Base-by-base conservation (phyloP, 2,113 vertebrate species). In the Pungitius pungitius region DNA sequence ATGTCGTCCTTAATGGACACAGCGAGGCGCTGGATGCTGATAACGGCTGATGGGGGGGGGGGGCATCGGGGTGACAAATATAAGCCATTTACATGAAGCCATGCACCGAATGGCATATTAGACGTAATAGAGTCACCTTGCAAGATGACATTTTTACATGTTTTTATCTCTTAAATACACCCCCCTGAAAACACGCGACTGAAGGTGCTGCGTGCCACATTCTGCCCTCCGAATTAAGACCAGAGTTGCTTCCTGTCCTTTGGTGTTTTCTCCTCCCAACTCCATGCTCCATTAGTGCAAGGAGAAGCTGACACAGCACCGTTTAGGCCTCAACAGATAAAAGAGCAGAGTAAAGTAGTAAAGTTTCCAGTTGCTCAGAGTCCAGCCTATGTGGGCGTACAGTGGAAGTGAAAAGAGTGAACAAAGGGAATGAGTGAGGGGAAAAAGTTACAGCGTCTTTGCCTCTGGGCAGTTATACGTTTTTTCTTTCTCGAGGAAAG, bases 311-410 rank as follows among this genome's bases (percentile, higher is more conserved):
- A 72, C 30, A 6, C 52, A 68, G 51, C 63, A 45, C 37, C 55
- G 6, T 7, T 17, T 20, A 35, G 18, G 13, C 1, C 65, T n/a
- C 18, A n/a, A 58, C 1, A 57, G 54, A 17, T 35, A 12, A 1
- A 47, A 15, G 1, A 39, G 11, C 7, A 11, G 20, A 20, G 33
- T 26, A n/a, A 30, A n/a, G 64, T 5, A 40, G 26, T 45, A 17
- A 75, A 69, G 40, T 22, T 52, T 22, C 51, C 17, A 7, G 54
- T 24, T 47, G n/a, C 14, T 49, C 13, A 35, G 82, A 81, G 81
- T 85, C 77, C 85, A 79, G 78, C 86, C 90, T 56, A 72, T 70
- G 90, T 90, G 89, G 88, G 86, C 69, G 82, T 72, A 59, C 68
- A 35, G 64, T 77, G 72, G 65, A 74, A 86, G 88, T 79, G 68